Conservation (phyloP, 2,113 vertebrate genomes). For the Salvelinus sp. region DNA sequence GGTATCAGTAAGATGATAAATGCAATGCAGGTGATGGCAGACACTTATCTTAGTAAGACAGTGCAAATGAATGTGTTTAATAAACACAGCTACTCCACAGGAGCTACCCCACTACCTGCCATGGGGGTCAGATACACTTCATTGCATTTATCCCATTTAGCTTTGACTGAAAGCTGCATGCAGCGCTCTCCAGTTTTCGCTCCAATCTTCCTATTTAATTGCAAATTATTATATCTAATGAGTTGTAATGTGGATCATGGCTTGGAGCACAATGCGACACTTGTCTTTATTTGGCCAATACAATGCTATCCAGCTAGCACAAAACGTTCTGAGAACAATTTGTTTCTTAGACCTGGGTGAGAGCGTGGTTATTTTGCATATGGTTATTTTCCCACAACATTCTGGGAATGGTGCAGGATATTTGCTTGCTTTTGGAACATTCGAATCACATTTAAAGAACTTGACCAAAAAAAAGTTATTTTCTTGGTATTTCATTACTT, state of each 20-base stretch:
- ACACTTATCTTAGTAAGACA: constrained; percentile 18
- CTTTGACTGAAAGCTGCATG: neutral
- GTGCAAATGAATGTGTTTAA: constrained; percentile 20
- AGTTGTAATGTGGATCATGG: neutral
- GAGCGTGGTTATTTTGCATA: too few relatives aligned
- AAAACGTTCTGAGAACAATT: too few relatives aligned
- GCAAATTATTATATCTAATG: neutral
- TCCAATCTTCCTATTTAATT: neutral
- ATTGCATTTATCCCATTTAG: neutral
- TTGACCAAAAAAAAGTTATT: too few relatives aligned
- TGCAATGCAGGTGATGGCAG: constrained; percentile 19
- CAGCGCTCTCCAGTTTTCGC: neutral
- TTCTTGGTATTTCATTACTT: too few relatives aligned
- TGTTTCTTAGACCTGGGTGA: too few relatives aligned
- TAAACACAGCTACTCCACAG: constrained; percentile 13
- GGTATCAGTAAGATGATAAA: constrained; percentile 27
- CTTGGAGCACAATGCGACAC: too few relatives aligned
- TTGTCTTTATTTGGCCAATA: too few relatives aligned
- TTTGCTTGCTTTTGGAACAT: too few relatives aligned
- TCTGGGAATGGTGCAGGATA: too few relatives aligned
- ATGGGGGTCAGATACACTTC: neutral
- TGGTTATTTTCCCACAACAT: too few relatives aligned
- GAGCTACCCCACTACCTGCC: neutral
- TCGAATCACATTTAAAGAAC: too few relatives aligned
- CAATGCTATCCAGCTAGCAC: too few relatives aligned